Base-by-base conservation (phyloP, 2,888 invertebrate species). In the Hanleya hanleyi region DNA sequence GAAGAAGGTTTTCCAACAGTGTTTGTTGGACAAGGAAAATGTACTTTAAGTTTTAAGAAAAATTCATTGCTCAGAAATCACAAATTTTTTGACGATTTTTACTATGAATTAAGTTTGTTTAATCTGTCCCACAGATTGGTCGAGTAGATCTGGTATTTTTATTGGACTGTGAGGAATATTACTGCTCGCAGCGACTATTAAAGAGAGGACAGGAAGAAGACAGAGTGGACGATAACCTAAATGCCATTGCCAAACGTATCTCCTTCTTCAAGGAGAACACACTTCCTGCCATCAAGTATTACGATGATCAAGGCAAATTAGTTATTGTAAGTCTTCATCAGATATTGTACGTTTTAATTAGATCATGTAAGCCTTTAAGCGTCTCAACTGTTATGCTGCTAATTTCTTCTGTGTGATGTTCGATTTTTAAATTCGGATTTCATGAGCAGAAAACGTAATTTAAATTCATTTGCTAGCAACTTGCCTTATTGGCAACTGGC, bases 91-190 rank as follows among this genome's bases (percentile, higher is more conserved):
- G n/a, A n/a, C n/a, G n/a, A n/a, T n/a, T n/a, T n/a, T n/a, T n/a
- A n/a, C n/a, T n/a, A n/a, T n/a, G n/a, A n/a, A n/a, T n/a, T n/a
- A 41, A 15, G 47, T 41, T 15, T 41, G 12, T 41, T 49, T 71
- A 12, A 29, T 47, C 41, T 62, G 4, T 67, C 12, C 61, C 70
- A 15, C 73, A 83, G 83, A 68, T 82, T 66, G 77, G 81, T 9
- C 69, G 75, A 15, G 73, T 75, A 4, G 83, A 83, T 51, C 62
- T 82, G 35, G 80, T 75, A 15, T 67, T 83, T 38, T 67, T 83
- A 61, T 65, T 83, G 50, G 84, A 83, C 87, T 70, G 76, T 86
- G 70, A 81, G 51, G 82, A 84, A 65, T n/a, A 67, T 9, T 67
- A 62, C 65, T 71, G 80, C 32, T 47, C 57, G 36, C 62, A 75